These are phyloP conservation scores for Megalops atlanticus DNA, from an alignment of 2,113 vertebrate species.

Conservation along the genomic window DNA sequence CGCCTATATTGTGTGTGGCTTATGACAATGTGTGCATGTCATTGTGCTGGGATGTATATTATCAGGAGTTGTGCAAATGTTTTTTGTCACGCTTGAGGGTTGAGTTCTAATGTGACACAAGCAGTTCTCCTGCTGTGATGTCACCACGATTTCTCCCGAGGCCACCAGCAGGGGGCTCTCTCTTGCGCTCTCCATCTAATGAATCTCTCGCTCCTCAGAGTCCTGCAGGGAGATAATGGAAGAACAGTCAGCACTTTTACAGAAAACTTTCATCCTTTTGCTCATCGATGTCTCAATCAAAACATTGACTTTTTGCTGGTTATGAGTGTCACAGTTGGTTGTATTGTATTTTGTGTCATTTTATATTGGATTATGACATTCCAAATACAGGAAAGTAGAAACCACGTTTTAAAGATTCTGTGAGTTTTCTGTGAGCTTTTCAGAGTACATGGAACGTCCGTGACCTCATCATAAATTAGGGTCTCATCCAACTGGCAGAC, in stretches of 20 bases:
- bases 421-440: no score
- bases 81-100: not conserved
- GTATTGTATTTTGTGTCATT: no score
- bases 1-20: not conserved
- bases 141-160: constrained; percentile 41
- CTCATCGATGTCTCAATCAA: no score
- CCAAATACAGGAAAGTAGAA: no score
- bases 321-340: no score
- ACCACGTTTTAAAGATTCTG: no score
- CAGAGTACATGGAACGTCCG: not conserved
- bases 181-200: constrained; percentile 36
- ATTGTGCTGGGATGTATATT: constrained; percentile 16
- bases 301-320: no score
- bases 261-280: no score
- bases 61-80: constrained; percentile 9
- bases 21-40: constrained; percentile 3
- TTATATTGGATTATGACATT: no score
- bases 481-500: not conserved
- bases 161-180: constrained; percentile 37
- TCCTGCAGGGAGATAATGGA: constrained; percentile 47
- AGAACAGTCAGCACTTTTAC: not conserved
- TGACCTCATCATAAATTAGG: not conserved
- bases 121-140: constrained; percentile 67
- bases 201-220: constrained; percentile 23
- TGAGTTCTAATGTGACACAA: constrained; percentile 49